phyloP scores from a whole-genome alignment of 2,797 vertebrate genomes.

The Paguma larvata region DNA sequence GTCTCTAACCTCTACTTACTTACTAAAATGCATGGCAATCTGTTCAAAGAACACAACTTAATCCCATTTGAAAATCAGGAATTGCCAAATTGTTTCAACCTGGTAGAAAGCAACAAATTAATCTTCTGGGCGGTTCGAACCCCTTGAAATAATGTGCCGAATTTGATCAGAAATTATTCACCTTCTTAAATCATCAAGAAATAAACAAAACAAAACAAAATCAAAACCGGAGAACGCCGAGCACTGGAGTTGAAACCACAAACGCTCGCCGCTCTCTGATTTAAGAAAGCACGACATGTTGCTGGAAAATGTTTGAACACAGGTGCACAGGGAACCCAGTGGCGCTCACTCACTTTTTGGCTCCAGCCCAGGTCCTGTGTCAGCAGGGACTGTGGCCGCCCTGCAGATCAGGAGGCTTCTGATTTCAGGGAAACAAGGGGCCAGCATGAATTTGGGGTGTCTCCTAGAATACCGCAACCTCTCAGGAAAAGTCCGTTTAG shows the following conservation, averaged over 20 bases:
- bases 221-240: not conserved
- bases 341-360: not conserved
- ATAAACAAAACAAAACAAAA: not conserved
- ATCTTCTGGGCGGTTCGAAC: not conserved
- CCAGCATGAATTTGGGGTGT: not conserved
- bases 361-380: constrained; percentile 21
- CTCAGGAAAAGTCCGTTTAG: not conserved
- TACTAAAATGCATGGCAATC: constrained; percentile 68
- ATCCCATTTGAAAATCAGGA: constrained; percentile 39
- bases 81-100: constrained; percentile 55
- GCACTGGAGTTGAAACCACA: not conserved
- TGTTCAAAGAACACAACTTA: constrained; percentile 53
- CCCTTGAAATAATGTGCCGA: not conserved
- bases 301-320: not conserved
- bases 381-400: not conserved
- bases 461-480: not conserved
- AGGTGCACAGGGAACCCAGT: constrained; percentile 41
- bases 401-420: not conserved
- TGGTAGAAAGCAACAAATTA: not conserved
- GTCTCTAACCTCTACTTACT: constrained; percentile 62
- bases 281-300: not conserved
- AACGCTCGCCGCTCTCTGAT: not conserved
- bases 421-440: not conserved
- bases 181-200: constrained; percentile 27
- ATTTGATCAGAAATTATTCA: not conserved